Evolutionary conservation across 2,888 invertebrate species (phyloP).

Genomic region (Oscheius sp.): DNA sequence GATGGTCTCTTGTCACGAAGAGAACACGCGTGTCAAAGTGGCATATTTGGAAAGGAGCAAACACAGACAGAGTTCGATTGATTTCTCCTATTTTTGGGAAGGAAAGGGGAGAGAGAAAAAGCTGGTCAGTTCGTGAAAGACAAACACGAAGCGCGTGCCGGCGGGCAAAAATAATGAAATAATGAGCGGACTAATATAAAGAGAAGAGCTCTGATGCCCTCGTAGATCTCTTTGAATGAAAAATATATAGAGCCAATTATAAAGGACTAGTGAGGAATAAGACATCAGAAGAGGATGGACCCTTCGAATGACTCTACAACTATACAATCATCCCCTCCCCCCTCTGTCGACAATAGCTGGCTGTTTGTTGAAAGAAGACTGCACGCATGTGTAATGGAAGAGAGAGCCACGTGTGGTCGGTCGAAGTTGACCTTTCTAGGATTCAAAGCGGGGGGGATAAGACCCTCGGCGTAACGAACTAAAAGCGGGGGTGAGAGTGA

Average conservation of each 20-base stretch:
- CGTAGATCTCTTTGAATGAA: no score
- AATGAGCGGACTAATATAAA: constrained; percentile 7
- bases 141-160: constrained; percentile 5
- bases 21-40: not conserved
- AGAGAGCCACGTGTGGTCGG: constrained; percentile 18
- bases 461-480: not conserved
- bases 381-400: constrained; percentile 12
- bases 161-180: constrained; percentile 22
- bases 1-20: no score
- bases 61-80: not conserved
- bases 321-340: no score
- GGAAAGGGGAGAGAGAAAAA: constrained; percentile 5
- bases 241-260: no score
- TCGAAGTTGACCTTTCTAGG: not conserved
- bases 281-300: no score
- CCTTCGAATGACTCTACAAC: no score
- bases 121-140: constrained; percentile 7
- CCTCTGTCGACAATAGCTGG: no score
- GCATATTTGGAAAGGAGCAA: not conserved
- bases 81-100: constrained; percentile 9
- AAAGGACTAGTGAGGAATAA: no score
- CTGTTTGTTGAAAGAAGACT: constrained; percentile 17
- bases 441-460: not conserved
- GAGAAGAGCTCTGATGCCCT: not conserved
- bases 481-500: not conserved